Percentiles rank a stretch among this genome's conserved stretches.
Evolutionary conservation across 2,797 vertebrate genomes (phyloP).

Genomic region (Lacerta viridis): DNA sequence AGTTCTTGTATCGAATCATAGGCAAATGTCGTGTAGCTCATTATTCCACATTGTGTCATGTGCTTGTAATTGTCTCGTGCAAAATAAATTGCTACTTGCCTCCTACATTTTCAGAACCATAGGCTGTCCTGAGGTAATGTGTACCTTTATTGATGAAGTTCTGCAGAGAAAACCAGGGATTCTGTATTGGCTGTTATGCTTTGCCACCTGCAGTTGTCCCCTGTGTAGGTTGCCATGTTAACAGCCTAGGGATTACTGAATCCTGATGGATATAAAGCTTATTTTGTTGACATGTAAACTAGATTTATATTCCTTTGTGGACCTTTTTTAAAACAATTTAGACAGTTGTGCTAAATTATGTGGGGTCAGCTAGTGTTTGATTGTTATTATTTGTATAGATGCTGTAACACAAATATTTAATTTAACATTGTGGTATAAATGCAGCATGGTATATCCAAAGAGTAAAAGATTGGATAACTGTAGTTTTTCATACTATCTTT

Average conservation of each 20-base stretch:
- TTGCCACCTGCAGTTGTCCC: not conserved
- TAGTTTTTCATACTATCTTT: not conserved
- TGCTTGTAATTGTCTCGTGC: constrained; percentile 12
- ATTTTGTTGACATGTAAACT: not conserved
- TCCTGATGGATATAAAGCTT: not conserved
- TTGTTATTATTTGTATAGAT: constrained; percentile 5
- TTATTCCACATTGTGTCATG: not conserved
- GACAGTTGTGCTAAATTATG: not conserved
- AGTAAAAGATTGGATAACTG: not conserved
- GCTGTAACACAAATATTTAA: not conserved
- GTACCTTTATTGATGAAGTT: not conserved
- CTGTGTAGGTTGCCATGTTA: not conserved
- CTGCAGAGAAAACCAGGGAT: fast-evolving
- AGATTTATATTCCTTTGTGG: not conserved
- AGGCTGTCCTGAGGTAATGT: not conserved
- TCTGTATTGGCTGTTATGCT: not conserved
- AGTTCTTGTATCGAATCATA: constrained; percentile 4
- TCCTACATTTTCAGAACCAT: not conserved
- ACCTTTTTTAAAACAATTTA: not conserved
- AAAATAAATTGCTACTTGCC: constrained; percentile 8
- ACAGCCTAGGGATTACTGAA: not conserved
- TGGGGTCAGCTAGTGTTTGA: not conserved
- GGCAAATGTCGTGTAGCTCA: not conserved
- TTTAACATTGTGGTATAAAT: too few relatives aligned
- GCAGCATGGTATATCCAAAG: too few relatives aligned